Evolutionary conservation across 2,888 invertebrate genomes (phyloP), one percentile per base, ranked within the genome.

Genomic region (Dryococelus australis): DNA sequence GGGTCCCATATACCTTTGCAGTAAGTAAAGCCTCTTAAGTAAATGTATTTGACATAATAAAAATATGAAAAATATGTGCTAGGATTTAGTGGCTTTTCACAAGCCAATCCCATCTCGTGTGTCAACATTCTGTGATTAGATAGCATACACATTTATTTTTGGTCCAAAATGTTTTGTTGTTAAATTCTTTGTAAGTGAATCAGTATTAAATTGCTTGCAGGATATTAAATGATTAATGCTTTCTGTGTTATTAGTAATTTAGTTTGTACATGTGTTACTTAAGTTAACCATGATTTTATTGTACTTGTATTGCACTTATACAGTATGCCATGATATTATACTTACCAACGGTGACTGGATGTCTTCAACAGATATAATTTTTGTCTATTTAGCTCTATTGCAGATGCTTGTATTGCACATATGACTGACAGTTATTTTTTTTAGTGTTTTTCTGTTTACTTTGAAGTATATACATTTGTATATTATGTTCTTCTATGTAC

Each of bases 131-230:
- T 35, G 51, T n/a, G 65, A n/a, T 65, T 16, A 65, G 2, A 24
- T 65, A 24, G 65, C n/a, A 24, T 20, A 65, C 24, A n/a, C 65
- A n/a, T 65, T 65, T 20, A 16, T 65, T 65, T 65, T 65, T 65
- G 65, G 24, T 65, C 3, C 65, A 16, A 65, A 20, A 65, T 9
- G 6, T 47, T 2, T 47, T 47, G 16, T 6, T 47, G 10, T 47
- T 5, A 47, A 47, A 47, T 6, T 65, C 65, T 16, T 16, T 65
- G 65, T 24, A 65, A 65, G 65, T n/a, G n/a, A 65, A 65, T 65
- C 65, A 65, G 65, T 65, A 65, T 65, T 65, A 65, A 65, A 24
- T 65, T 65, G 65, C 65, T 65, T 65, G 65, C 65, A 65, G 65
- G 65, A 65, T 65, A 65, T 65, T 10, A 47, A 1, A 47, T 51